These are phyloP conservation scores for Amaurobius ferox DNA, from an alignment of 2,888 invertebrate genomes.

Conservation along the genomic window DNA sequence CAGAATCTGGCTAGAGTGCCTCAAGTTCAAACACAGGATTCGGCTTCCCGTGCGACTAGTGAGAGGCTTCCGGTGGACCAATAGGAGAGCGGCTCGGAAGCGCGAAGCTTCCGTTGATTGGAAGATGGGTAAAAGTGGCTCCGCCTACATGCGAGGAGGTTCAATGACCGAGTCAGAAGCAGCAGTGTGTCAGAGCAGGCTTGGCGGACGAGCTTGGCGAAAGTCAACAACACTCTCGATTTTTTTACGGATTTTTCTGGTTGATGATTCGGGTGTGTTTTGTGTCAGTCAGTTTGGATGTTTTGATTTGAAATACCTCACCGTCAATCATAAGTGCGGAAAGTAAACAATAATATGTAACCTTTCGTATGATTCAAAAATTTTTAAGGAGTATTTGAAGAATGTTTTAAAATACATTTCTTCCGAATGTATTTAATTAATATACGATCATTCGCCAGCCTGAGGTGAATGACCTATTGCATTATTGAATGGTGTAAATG, in stretches of 20 bases:
- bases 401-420: no score
- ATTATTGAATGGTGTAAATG: no score
- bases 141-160: slow-evolving; percentile 53
- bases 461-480: no score
- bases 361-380: no score
- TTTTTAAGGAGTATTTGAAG: no score
- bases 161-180: slow-evolving; percentile 61
- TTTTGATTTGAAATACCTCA: not conserved
- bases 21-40: slow-evolving; percentile 60
- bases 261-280: not conserved
- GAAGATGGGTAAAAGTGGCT: slow-evolving; percentile 30
- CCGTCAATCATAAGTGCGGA: no score
- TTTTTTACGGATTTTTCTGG: slow-evolving; percentile 29
- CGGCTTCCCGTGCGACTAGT: not conserved
- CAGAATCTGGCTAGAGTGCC: slow-evolving; percentile 55
- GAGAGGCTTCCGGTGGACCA: slow-evolving; percentile 15
- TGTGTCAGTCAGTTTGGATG: not conserved
- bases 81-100: slow-evolving; percentile 24
- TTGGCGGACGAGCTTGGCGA: slow-evolving; percentile 60
- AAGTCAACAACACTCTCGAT: slow-evolving; percentile 67
- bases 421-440: no score
- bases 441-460: no score
- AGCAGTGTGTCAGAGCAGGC: slow-evolving; percentile 53
- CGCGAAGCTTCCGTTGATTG: slow-evolving; percentile 62
- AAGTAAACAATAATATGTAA: no score